Evolutionary conservation across 1,140 invertebrate species (phyloP).

Genomic region (Scaptomyza pallida): DNA sequence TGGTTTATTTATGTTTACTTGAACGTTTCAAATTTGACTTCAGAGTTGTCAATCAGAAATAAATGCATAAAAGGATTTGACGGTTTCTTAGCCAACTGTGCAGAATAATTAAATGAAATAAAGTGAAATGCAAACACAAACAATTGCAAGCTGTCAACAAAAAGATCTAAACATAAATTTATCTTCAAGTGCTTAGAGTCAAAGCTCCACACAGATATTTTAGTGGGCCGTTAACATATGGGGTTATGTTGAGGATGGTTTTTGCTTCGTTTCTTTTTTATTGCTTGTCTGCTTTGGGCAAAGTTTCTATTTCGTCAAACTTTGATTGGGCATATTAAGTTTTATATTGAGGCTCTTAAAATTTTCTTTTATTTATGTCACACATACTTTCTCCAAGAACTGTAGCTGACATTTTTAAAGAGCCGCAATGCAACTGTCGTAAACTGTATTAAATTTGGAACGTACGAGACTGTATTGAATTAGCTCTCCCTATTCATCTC

Average conservation of each 20-base stretch:
- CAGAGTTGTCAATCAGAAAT: constrained; percentile 3
- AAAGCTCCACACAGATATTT: not conserved
- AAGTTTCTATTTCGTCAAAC: too few species aligned
- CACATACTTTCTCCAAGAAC: too few species aligned
- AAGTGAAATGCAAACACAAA: constrained; percentile 8
- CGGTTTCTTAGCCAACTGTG: not conserved
- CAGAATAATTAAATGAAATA: constrained; percentile 21
- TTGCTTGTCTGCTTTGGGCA: not conserved
- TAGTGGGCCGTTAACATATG: not conserved
- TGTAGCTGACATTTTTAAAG: too few species aligned
- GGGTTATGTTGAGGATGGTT: not conserved
- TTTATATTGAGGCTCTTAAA: too few species aligned
- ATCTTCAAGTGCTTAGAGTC: not conserved
- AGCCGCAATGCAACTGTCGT: too few species aligned
- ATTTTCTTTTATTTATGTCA: too few species aligned
- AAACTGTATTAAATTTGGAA: too few species aligned
- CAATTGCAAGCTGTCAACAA: constrained; percentile 7
- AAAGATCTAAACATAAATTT: constrained; percentile 3
- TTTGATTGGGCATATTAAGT: too few species aligned
- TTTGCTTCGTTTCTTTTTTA: not conserved
- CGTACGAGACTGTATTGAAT: too few species aligned
- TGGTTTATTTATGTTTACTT: constrained; percentile 20
- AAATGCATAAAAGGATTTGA: constrained; percentile 22
- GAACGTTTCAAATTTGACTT: constrained; percentile 1
- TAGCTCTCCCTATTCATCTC: not conserved